Base-by-base conservation (phyloP, 2,797 vertebrate species). In the Gambelia wislizenii region DNA sequence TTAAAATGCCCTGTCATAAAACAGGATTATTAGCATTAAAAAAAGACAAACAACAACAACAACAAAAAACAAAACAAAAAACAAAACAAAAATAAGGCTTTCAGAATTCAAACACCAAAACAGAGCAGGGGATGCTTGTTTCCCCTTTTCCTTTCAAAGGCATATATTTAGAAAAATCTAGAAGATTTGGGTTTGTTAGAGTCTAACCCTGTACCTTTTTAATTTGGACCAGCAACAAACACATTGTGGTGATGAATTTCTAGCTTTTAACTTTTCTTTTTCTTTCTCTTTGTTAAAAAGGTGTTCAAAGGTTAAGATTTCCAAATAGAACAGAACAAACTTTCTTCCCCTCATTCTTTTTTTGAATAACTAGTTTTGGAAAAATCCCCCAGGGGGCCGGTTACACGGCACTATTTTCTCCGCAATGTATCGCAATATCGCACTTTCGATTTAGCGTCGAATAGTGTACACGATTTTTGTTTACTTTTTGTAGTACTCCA, bases 1-100 rank as follows among this genome's bases (percentile, higher is more conserved):
- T 93, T 87, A 93, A 93, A 95, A 93, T 54, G 87, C 1, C 61
- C 25, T 92, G 44, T 89, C 74, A 89, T 54, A 64, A 89, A 90
- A 78, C 0, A 6, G 91, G 83, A 80, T 36, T 4, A 61, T 33
- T 92, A 86, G 44, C 13, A 59, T 80, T 59, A 89, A 78, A 86
- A 49, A 77, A 27, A 70, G n/a, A n/a, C n/a, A n/a, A n/a, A n/a
- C n/a, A n/a, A n/a, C n/a, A n/a, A n/a, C n/a, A n/a, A n/a, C n/a
- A n/a, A n/a, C n/a, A n/a, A n/a, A n/a, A 91, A 92, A 77, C 33
- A 70, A 36, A 70, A 70, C 61, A 30, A 30, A 67, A 27, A 67
- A 30, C 6, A n/a, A n/a, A n/a, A n/a, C n/a, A n/a, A 72, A 42
- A 75, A 22, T 44, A 47, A 30, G 0, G 0, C 4, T 0, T 33